These are phyloP conservation scores for Perccottus glenii DNA, from an alignment of 2,113 vertebrate species.

Conservation along the genomic window DNA sequence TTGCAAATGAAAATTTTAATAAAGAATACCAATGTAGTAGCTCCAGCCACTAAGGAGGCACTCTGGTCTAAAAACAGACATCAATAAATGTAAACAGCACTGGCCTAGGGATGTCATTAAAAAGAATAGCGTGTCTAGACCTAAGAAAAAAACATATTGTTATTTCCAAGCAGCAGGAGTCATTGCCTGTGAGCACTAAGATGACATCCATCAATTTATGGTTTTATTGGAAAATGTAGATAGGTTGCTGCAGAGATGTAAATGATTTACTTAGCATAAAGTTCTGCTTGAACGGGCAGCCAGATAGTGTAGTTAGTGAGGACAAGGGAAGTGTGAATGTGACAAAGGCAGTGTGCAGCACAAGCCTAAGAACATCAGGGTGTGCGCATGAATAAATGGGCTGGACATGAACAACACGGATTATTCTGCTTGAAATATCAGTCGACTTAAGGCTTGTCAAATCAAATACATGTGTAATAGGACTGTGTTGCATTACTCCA, in stretches of 20 bases:
- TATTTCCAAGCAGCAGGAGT: conserved; percentile 73
- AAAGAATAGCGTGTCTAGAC: conserved; percentile 76
- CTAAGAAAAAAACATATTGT: conserved; percentile 74
- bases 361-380: conserved; percentile 67
- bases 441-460: conserved; percentile 71
- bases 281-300: conserved; percentile 72
- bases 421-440: conserved; percentile 80
- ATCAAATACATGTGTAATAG: conserved; percentile 64
- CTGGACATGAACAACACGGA: conserved; percentile 72
- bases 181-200: conserved; percentile 72
- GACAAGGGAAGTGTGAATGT: conserved; percentile 52
- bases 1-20: conserved; percentile 49
- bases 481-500: conserved; percentile 63
- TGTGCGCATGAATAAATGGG: conserved; percentile 78
- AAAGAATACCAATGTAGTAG: conserved; percentile 14
- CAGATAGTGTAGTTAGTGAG: conserved; percentile 70
- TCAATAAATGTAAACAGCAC: conserved; percentile 75
- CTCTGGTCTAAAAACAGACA: conserved; percentile 66
- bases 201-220: conserved; percentile 82
- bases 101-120: conserved; percentile 73
- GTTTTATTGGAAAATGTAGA: conserved; percentile 81
- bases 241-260: conserved; percentile 76
- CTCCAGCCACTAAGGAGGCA: conserved; percentile 51
- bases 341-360: conserved; percentile 66
- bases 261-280: conserved; percentile 81